Base-by-base conservation (phyloP, 2,113 vertebrate genomes). In the Holacanthus passer region DNA sequence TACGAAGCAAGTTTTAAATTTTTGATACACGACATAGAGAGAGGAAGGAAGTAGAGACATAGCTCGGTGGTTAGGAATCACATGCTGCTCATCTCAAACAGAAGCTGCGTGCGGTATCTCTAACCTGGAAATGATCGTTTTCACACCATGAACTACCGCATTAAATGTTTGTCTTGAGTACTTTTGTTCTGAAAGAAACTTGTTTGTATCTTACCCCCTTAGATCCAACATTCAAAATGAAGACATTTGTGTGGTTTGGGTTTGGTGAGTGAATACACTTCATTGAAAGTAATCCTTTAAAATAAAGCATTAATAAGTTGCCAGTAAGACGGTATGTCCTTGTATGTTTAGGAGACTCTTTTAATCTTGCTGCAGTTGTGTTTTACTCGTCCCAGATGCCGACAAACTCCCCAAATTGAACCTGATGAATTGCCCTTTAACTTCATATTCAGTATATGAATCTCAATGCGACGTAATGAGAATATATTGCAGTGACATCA, bases 211-310 rank as follows among this genome's bases (percentile, higher is more conserved):
- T 73, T 32, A 1, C 5, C 0, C 3, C 14, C 1, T 20, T 14
- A 88, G 76, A 37, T 75, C n/a, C 55, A 59, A 41, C 31, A 20
- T 60, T 73, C 2, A 56, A 20, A 81, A 79, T 91, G 87, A 87
- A 74, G 80, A 84, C 3, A 4, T 1, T 85, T 2, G 7, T 68
- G 31, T 84, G 58, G 70, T 68, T 92, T 59, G 53, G 24, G 2
- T 72, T 90, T 45, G 90, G 94, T 94, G 69, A 92, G 92, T 91
- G 2, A 67, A 45, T 14, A 35, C 22, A 45, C 35, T 35, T 43
- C 0, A 24, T 20, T 52, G 12, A 41, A 47, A 65, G 45, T 24
- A n/a, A 12, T 39, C 4, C 14, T 47, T 56, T 19, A 22, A 29
- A 50, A 19, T 73, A 29, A 58, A 58, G 17, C 0, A 2, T 43